phyloP scores from a whole-genome alignment of 2,888 invertebrate species.

The Lasioglossum morio region DNA sequence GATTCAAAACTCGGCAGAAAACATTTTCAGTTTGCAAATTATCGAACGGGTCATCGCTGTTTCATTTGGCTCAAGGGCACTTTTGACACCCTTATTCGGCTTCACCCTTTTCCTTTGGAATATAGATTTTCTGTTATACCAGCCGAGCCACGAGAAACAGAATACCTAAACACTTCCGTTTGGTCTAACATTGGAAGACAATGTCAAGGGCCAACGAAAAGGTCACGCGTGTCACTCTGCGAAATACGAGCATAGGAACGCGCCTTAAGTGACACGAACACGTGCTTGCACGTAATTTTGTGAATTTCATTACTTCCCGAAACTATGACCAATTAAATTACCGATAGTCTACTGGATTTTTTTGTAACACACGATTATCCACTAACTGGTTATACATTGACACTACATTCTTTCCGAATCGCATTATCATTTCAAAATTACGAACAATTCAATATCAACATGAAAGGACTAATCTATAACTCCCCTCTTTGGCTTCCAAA shows the following conservation, averaged over 20 bases:
- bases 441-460: not conserved
- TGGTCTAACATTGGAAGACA: not conserved
- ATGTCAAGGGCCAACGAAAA: not conserved
- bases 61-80: not conserved
- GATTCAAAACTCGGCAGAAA: not conserved
- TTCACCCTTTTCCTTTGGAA: not conserved
- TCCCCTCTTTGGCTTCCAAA: constrained; percentile 11
- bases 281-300: not conserved
- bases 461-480: not conserved
- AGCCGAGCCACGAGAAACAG: constrained; percentile 5
- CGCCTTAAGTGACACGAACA: not conserved
- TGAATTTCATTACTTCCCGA: not conserved
- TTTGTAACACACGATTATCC: not conserved
- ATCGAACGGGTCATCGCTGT: not conserved
- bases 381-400: not conserved
- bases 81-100: not conserved
- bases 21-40: not conserved
- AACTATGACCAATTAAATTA: too few species aligned
- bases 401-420: not conserved
- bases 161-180: constrained; percentile 9
- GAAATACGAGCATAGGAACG: not conserved
- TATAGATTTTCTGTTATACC: constrained; percentile 5
- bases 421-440: not conserved
- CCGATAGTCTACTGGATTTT: not conserved
- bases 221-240: not conserved